Percentiles rank a stretch among this genome's conserved stretches.
These are phyloP conservation scores for Zalophus californianus DNA, from an alignment of 2,797 vertebrate genomes.

Conservation along the genomic window DNA sequence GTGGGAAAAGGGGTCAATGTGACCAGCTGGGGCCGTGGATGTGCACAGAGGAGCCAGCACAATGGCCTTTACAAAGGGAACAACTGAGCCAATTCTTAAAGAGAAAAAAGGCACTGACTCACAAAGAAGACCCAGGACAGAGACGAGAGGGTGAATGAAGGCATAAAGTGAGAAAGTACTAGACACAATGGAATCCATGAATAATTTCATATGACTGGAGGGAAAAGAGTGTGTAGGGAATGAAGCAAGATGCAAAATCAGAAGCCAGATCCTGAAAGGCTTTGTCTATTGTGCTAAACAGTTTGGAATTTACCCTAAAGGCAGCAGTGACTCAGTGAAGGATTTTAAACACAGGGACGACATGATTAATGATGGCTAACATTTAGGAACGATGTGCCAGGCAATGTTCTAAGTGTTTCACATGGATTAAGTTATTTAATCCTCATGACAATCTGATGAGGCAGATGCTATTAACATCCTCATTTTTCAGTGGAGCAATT, in stretches of 20 bases:
- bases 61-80: not conserved
- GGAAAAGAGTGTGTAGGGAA: not conserved
- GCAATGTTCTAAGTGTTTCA: not conserved
- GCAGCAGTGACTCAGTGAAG: not conserved
- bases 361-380: not conserved
- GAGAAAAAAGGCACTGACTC: not conserved
- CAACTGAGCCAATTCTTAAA: not conserved
- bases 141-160: not conserved
- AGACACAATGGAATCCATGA: not conserved
- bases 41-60: not conserved
- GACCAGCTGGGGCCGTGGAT: not conserved
- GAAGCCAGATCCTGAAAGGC: not conserved
- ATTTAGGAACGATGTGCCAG: not conserved
- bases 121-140: not conserved
- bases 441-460: not conserved
- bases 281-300: not conserved
- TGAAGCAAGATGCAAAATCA: not conserved
- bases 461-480: not conserved
- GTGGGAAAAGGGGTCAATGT: not conserved
- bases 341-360: not conserved
- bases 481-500: not conserved
- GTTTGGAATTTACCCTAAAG: constrained; percentile 45
- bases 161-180: not conserved
- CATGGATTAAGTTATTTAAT: not conserved
- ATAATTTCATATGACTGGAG: not conserved